Percentiles rank a stretch among this genome's conserved stretches.
Evolutionary conservation across 1,140 invertebrate genomes (phyloP).

Genomic region (Agraylea sexmaculata): DNA sequence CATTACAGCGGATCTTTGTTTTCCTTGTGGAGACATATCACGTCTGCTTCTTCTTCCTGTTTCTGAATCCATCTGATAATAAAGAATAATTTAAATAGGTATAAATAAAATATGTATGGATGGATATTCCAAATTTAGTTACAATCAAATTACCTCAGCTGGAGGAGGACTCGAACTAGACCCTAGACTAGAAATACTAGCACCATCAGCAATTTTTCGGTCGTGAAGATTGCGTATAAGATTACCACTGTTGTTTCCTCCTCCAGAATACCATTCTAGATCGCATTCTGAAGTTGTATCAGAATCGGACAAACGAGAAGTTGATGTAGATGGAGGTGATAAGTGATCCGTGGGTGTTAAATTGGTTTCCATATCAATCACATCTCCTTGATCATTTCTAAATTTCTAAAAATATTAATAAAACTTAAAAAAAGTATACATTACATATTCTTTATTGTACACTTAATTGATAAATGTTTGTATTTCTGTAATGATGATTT

Average conservation of each 20-base stretch:
- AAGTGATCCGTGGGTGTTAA: conserved; percentile 74
- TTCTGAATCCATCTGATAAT: conserved; percentile 29
- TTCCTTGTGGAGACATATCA: conserved; percentile 66
- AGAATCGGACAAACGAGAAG: conserved; percentile 80
- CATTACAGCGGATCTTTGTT: conserved; percentile 56
- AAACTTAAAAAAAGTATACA: too few relatives aligned
- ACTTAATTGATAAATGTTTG: too few relatives aligned
- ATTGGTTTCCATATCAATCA: conserved; percentile 39
- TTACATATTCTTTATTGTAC: too few relatives aligned
- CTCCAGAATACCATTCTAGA: conserved; percentile 57
- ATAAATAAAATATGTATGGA: too few relatives aligned
- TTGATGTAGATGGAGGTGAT: conserved; percentile 79
- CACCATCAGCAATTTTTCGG: conserved; percentile 54
- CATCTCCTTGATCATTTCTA: conserved; percentile 30
- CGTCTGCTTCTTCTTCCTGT: conserved; percentile 45
- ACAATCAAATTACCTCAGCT: conserved; percentile 37
- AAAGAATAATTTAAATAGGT: too few relatives aligned
- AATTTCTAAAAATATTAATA: conserved; percentile 18
- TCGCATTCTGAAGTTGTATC: conserved; percentile 86
- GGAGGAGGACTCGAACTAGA: conserved; percentile 69
- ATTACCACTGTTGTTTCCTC: conserved; percentile 24
- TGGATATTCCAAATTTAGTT: too few relatives aligned
- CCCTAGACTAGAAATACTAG: conserved; percentile 76
- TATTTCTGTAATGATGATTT: too few relatives aligned
- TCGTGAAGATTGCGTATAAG: conserved; percentile 8